Evolutionary conservation across 2,797 vertebrate genomes (phyloP).

Genomic region (Hozukius guyotensis): DNA sequence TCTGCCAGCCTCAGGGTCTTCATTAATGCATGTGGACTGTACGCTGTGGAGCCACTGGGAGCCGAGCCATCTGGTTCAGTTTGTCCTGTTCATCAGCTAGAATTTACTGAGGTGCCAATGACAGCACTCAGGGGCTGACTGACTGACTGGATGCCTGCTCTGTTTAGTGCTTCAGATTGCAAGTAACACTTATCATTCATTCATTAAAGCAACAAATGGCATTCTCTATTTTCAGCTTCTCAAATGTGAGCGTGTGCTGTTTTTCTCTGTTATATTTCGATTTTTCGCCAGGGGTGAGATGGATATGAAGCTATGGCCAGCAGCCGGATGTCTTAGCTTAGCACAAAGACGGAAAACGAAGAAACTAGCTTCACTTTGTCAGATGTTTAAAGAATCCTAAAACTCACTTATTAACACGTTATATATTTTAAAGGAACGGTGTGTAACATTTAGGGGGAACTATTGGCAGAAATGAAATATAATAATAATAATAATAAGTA

Average conservation of each 20-base stretch:
- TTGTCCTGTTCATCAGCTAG: conserved; percentile 68
- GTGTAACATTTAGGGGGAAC: no score
- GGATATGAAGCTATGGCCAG: neutral
- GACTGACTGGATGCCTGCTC: neutral
- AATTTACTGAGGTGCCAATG: conserved; percentile 68
- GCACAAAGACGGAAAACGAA: neutral
- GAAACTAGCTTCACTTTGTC: neutral
- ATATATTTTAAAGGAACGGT: neutral
- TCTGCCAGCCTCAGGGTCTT: conserved; percentile 64
- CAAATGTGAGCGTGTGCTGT: neutral
- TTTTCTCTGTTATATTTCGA: neutral
- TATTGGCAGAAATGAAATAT: no score
- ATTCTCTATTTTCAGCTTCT: neutral
- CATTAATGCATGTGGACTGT: conserved; percentile 68
- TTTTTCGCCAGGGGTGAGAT: neutral
- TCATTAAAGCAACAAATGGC: neutral
- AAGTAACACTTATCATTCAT: neutral
- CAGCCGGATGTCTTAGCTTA: neutral
- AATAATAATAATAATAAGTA: no score
- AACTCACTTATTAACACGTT: neutral
- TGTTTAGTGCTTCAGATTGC: neutral
- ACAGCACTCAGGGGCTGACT: conserved; percentile 42
- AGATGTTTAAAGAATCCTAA: neutral
- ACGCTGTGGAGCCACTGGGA: conserved; percentile 58
- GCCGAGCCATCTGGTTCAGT: conserved; percentile 76